phyloP scores from a whole-genome alignment of 2,888 invertebrate genomes.

The Callosobruchus maculatus region DNA sequence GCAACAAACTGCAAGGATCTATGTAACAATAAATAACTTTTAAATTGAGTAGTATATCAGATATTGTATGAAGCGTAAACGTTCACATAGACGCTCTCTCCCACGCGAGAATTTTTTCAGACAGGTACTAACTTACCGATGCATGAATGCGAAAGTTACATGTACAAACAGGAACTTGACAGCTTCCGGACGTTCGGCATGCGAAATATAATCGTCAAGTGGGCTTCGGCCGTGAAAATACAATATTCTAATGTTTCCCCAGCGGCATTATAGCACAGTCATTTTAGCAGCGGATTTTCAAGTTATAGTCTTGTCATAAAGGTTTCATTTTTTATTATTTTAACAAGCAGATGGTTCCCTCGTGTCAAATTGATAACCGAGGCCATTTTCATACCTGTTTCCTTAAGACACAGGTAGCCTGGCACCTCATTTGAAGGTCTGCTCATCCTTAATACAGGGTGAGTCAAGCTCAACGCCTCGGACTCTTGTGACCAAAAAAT shows the following conservation, averaged over 20 bases:
- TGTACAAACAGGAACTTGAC: not conserved
- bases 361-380: too few relatives aligned
- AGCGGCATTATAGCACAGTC: not conserved
- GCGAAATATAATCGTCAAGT: not conserved
- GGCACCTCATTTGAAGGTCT: too few relatives aligned
- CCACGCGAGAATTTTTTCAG: not conserved
- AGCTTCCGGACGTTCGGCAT: not conserved
- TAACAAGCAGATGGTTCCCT: too few relatives aligned
- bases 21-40: not conserved
- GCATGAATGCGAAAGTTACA: not conserved
- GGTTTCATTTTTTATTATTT: too few relatives aligned
- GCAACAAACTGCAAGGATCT: not conserved
- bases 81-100: not conserved
- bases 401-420: too few relatives aligned
- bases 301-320: too few relatives aligned
- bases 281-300: too few relatives aligned
- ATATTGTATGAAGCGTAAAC: not conserved
- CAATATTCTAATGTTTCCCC: not conserved
- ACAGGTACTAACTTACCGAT: not conserved
- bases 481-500: too few relatives aligned
- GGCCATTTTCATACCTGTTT: too few relatives aligned
- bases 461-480: too few relatives aligned
- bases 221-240: not conserved
- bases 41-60: not conserved
- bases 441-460: too few relatives aligned